A percentile compares a stretch with the other conserved stretches of the same genome.
Evolutionary conservation across 2,797 vertebrate genomes (phyloP).

Genomic region (Thalassophryne amazonica): DNA sequence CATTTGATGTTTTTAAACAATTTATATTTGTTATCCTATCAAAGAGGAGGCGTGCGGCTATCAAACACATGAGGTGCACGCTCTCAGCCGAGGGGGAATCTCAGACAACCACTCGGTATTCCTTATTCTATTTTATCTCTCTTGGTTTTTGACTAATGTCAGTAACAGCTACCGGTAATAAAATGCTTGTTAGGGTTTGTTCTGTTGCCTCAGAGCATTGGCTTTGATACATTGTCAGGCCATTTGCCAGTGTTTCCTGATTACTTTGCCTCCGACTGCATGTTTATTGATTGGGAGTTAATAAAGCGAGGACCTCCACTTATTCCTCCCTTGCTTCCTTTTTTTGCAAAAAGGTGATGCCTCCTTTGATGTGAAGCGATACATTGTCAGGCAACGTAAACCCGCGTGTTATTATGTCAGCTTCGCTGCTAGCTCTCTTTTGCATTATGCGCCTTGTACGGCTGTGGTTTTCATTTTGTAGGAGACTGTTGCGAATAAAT

Average conservation of each 20-base stretch:
- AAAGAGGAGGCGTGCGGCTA: conserved; percentile 93
- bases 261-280: conserved; percentile 91
- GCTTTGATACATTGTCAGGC: conserved; percentile 99
- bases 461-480: conserved; percentile 6
- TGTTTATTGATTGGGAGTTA: conserved; percentile 99
- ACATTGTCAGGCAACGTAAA: conserved; percentile 71
- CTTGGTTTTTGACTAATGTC: conserved; percentile 98
- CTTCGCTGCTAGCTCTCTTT: conserved; percentile 37
- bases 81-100: conserved; percentile 88
- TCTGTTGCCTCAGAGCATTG: conserved; percentile 91
- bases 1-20: conserved; percentile 97
- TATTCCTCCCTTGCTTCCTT: conserved; percentile 76
- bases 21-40: conserved; percentile 99
- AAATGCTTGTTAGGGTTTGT: conserved; percentile 97
- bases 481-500: conserved; percentile 47
- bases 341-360: conserved; percentile 78
- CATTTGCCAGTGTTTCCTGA: conserved; percentile 97
- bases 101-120: conserved; percentile 82
- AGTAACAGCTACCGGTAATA: conserved; percentile 99
- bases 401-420: conserved; percentile 54
- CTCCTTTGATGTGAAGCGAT: conserved; percentile 91
- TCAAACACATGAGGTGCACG: conserved; percentile 88
- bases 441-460: conserved; percentile 4
- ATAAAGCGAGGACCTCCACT: conserved; percentile 86
- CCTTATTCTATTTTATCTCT: conserved; percentile 99